Evolutionary conservation across 2,797 vertebrate genomes (phyloP), one percentile per base, ranked within the genome.

Genomic region (Halcyon leucocephala): DNA sequence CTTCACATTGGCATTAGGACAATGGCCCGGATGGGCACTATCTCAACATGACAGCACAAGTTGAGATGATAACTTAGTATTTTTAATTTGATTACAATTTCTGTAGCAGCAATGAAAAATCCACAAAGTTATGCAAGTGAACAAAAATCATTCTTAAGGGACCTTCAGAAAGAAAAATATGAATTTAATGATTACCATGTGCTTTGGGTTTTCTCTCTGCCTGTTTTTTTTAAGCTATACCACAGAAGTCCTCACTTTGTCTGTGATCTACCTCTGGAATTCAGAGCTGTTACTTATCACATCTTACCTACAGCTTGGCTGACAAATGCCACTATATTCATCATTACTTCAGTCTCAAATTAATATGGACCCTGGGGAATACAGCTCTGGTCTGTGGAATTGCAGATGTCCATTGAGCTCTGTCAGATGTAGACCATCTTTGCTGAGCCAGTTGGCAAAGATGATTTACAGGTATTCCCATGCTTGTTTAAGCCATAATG

Each of bases 131-230:
- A 17, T 79, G 62, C 48, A 82, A 44, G 20, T 52, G 20, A 84
- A 64, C 15, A 62, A 46, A 46, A 44, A 76, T 14, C 26, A 51
- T 29, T 51, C 52, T 8, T 46, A 26, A 35, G 17, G 7, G 12
- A 57, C 8, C 21, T 67, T 74, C 41, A 65, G 11, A 22, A 74
- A 39, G 35, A 20, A 95, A 82, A 89, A 86, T 6, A 12, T 74
- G 72, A 46, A 84, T 58, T 48, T 14, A 87, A 0, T 28, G 6
- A 20, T 76, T 72, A 79, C 22, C 4, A 22, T 8, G 8, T 9
- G 17, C 10, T 48, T 31, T 25, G 41, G 35, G 5, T 12, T 4
- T 2, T 6, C 2, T 4, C n/a, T 4, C 3, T 5, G 2, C 4
- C 28, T 41, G 25, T 24, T 48, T 55, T n/a, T 5, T 65, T 64